Evolutionary conservation across 1,140 invertebrate genomes (phyloP).

Genomic region (Bradynema listronoti): DNA sequence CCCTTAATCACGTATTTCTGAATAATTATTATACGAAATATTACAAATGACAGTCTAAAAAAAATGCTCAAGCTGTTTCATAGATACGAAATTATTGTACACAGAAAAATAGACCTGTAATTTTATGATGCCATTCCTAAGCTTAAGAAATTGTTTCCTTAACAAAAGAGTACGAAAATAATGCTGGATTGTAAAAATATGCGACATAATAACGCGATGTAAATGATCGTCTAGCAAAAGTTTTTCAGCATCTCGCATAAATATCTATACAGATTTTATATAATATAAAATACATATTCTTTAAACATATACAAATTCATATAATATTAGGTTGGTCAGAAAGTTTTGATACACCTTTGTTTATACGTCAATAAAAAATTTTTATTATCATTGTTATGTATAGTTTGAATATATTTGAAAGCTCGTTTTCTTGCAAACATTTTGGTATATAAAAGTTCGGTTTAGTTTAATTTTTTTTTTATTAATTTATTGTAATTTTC

Average conservation of each 20-base stretch:
- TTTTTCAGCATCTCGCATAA: conserved; percentile 86
- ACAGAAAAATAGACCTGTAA: conserved; percentile 65
- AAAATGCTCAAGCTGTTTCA: not conserved
- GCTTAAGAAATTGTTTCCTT: conserved; percentile 69
- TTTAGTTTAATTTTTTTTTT: too few species aligned
- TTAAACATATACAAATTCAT: too few species aligned
- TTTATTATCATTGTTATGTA: too few species aligned
- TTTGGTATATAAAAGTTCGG: too few species aligned
- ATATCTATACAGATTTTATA: conserved; percentile 64
- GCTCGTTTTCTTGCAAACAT: too few species aligned
- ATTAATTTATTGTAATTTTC: too few species aligned
- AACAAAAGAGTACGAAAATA: conserved; percentile 80
- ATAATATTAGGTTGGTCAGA: too few species aligned
- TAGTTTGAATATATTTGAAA: too few species aligned
- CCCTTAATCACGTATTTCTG: not conserved
- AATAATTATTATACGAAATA: not conserved
- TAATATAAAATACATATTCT: too few species aligned
- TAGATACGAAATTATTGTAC: not conserved
- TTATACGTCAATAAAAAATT: too few species aligned
- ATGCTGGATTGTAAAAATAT: conserved; percentile 80
- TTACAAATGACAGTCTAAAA: not conserved
- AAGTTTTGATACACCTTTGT: too few species aligned
- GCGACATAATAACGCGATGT: conserved; percentile 78
- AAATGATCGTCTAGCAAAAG: conserved; percentile 79
- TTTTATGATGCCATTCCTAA: conserved; percentile 69